phyloP scores from a whole-genome alignment of 2,797 vertebrate genomes.

The Cirrhinus mrigala region DNA sequence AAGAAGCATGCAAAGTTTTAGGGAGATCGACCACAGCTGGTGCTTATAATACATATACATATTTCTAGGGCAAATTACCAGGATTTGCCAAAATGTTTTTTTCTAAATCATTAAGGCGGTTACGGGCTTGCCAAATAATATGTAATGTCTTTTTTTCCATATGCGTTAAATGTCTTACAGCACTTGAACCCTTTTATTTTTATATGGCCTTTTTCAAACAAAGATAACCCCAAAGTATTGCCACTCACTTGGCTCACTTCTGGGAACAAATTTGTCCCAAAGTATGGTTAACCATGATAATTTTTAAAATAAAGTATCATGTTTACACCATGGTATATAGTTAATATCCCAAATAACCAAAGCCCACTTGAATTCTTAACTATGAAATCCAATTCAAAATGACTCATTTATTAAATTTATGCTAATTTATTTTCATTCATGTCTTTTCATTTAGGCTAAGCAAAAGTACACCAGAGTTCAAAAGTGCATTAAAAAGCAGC shows the following conservation, averaged over 20 bases:
- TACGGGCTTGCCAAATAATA: too few relatives aligned
- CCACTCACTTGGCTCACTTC: not conserved
- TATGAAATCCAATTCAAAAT: not conserved
- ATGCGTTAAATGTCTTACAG: too few relatives aligned
- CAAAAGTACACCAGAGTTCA: not conserved
- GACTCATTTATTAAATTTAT: too few relatives aligned
- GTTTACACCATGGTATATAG: not conserved
- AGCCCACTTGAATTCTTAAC: not conserved
- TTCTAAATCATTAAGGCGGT: too few relatives aligned
- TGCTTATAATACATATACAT: too few relatives aligned
- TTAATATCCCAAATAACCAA: not conserved
- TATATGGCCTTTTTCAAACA: not conserved
- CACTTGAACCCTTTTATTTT: too few relatives aligned
- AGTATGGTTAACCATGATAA: not conserved
- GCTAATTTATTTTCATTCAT: too few relatives aligned
- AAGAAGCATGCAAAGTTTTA: too few relatives aligned
- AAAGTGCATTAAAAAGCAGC: slow-evolving; percentile 38
- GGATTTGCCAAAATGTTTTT: too few relatives aligned
- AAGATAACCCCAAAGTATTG: not conserved
- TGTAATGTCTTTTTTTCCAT: too few relatives aligned
- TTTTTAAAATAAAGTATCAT: not conserved
- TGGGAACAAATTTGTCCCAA: not conserved
- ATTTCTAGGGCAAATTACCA: too few relatives aligned
- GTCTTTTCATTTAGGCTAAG: not conserved
- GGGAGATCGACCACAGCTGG: too few relatives aligned